Evolutionary conservation across 2,113 vertebrate species (phyloP), one percentile per base, ranked within the genome.

Genomic region (Thunnus maccoyii): DNA sequence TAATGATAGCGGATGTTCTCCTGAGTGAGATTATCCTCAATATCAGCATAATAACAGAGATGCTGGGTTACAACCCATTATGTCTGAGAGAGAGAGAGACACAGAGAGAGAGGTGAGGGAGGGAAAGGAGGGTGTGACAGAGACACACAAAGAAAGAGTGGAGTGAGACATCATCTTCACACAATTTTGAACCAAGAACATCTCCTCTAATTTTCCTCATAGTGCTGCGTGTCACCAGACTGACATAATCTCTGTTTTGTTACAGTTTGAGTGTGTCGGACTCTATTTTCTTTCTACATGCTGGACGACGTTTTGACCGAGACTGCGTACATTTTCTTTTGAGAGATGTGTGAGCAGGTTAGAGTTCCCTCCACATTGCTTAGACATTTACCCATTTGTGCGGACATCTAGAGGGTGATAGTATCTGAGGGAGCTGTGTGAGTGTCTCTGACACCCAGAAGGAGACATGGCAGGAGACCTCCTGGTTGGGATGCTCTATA

Each of bases 401-500:
- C 8, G 7, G 44, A 76, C 48, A 48, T 76, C 16, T 50, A 58
- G 44, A 52, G 47, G 82, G 69, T 36, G 32, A 16, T 1, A 46
- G 48, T n/a, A 9, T 77, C 54, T 77, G 61, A 78, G 41, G 66
- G 57, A 78, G 86, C 69, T 65, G 52, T 15, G 36, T 9, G 44
- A 50, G 71, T 47, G 71, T 83, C 70, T 72, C 70, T 70, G 72
- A 76, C 63, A 74, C 61, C 57, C 56, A 18, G 71, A 16, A 27
- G 74, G 47, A 80, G 89, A 51, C 60, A 91, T 79, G 90, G 93
- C 93, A 16, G 88, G 81, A 5, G 91, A 93, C 56, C 82, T 92
- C 13, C 25, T 80, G 44, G 86, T 92, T 30, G 92, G 89, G 47
- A 67, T 96, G 27, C 80, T 94, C 57, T 95, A 95, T 86, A 90